These are phyloP conservation scores for Rhinogobio ventralis DNA, from an alignment of 2,797 vertebrate genomes.

Conservation along the genomic window DNA sequence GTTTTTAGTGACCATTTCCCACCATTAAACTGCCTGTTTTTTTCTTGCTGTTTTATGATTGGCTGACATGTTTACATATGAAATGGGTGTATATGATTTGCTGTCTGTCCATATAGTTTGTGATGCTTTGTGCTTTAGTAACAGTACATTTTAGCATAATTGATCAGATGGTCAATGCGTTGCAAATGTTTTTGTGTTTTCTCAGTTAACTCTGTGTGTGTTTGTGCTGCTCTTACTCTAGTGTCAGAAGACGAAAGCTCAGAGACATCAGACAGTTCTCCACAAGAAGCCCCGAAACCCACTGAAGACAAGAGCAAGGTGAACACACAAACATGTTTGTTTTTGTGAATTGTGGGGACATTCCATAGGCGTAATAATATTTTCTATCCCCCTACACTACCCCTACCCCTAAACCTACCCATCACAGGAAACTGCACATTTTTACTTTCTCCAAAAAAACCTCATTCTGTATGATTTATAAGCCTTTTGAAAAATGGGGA, in stretches of 20 bases:
- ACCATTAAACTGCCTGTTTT: neutral
- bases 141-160: neutral
- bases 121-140: neutral
- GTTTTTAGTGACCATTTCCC: neutral
- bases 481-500: too few species aligned
- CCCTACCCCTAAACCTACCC: too few species aligned
- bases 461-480: too few species aligned
- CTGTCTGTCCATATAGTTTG: neutral
- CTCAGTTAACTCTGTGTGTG: conserved; percentile 9
- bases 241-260: conserved; percentile 80
- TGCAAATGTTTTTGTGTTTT: neutral
- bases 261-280: conserved; percentile 71
- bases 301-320: conserved; percentile 78
- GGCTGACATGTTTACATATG: neutral
- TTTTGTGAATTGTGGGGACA: too few species aligned
- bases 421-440: too few species aligned
- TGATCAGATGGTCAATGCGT: neutral
- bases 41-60: neutral
- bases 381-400: too few species aligned
- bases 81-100: neutral
- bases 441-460: too few species aligned
- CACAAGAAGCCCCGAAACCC: conserved; percentile 72
- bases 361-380: too few species aligned
- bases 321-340: too few species aligned
- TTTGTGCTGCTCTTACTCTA: conserved; percentile 60